Conservation (phyloP, 1,140 invertebrate species). For the Drepana arcuata region DNA sequence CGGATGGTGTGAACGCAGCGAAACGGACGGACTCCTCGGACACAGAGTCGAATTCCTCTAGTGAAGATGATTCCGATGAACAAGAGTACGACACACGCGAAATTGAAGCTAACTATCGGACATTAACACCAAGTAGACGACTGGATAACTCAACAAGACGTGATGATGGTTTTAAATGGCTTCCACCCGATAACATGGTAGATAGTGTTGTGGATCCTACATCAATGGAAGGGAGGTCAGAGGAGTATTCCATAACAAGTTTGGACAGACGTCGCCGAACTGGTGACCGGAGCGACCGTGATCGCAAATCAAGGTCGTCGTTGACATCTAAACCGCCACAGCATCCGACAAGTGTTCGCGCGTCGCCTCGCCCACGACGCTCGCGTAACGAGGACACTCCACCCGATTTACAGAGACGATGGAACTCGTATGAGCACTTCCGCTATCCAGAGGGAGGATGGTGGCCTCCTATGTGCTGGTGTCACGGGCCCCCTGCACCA, state of each 20-base stretch:
- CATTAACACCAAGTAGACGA: slow-evolving; percentile 48
- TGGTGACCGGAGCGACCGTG: slow-evolving; percentile 56
- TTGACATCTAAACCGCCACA: slow-evolving; percentile 64
- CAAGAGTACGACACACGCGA: slow-evolving; percentile 38
- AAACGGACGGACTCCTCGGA: slow-evolving; percentile 37
- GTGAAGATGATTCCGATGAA: slow-evolving; percentile 52
- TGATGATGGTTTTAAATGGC: slow-evolving; percentile 76
- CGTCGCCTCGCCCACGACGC: slow-evolving; percentile 46
- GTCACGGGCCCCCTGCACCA: slow-evolving; percentile 50
- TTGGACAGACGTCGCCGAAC: slow-evolving; percentile 68
- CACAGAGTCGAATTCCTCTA: slow-evolving; percentile 50
- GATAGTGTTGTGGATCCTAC: slow-evolving; percentile 44
- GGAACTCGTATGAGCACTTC: slow-evolving; percentile 69
- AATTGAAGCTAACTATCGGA: slow-evolving; percentile 44
- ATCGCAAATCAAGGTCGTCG: slow-evolving; percentile 73
- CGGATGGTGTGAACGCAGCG: slow-evolving; percentile 36
- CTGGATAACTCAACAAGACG: slow-evolving; percentile 69
- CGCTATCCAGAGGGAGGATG: slow-evolving; percentile 70
- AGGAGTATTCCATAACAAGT: slow-evolving; percentile 61
- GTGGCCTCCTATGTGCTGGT: slow-evolving; percentile 75
- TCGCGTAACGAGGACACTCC: slow-evolving; percentile 43
- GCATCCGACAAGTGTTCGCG: slow-evolving; percentile 57
- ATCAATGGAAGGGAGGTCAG: slow-evolving; percentile 30
- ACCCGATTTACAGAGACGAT: slow-evolving; percentile 56
- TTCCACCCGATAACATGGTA: slow-evolving; percentile 50